Evolutionary conservation across 1,140 invertebrate species (phyloP), one percentile per base, ranked within the genome.

Genomic region (Harlomillsia oculata): DNA sequence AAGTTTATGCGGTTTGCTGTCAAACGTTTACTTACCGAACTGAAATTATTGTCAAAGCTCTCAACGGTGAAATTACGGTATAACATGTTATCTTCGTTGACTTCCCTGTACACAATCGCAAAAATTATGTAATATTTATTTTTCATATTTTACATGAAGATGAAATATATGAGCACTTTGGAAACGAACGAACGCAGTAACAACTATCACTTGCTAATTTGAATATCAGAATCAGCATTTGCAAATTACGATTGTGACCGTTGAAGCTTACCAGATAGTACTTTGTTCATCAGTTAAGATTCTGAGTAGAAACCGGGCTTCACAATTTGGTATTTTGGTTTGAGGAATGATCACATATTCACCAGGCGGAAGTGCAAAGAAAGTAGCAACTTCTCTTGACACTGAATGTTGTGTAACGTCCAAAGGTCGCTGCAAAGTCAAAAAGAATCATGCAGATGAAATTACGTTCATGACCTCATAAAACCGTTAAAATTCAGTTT

Each of bases 271-370:
- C 82, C 83, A 85, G 55, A 84, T 82, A 70, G 81, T 82, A 65
- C 80, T 80, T 68, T 81, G 80, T 68, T 82, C 80, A 69, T 85
- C 83, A 3, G 82, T 83, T 5, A 84, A 74, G 56, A 85, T 80
- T 51, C 83, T 71, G 34, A 85, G 72, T 21, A 84, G 73, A 71
- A 85, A 85, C 70, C 81, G 81, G 36, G 78, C 80, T 67, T 84
- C 82, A 62, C 77, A 75, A 74, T 84, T 81, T 18, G 82, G 76
- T 41, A 77, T 71, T 53, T 78, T 77, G 13, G 83, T 83, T 73
- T 85, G 83, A 30, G 84, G 84, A 45, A 88, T 78, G n/a, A 87
- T 78, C 37, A 86, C 78, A 70, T 85, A 87, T 68, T 85, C 81
- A 9, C 54, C 84, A 16, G 84, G 79, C 28, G 82, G 81, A 56